Evolutionary conservation across 2,797 vertebrate genomes (phyloP).

Genomic region (Falco rusticolus): DNA sequence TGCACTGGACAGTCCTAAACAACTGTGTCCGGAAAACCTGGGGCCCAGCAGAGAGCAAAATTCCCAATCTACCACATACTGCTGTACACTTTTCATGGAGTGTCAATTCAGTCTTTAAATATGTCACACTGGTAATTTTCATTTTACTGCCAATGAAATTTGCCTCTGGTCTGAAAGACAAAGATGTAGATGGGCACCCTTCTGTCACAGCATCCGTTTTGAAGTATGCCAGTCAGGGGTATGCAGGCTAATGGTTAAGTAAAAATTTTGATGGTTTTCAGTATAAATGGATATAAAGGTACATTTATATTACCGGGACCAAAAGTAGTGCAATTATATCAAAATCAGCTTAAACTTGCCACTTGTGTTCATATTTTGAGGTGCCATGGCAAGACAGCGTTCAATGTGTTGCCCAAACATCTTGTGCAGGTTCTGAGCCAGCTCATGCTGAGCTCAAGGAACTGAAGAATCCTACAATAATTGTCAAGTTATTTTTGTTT

Average conservation of each 20-base stretch:
- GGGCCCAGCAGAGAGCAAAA: neutral
- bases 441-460: neutral
- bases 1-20: neutral
- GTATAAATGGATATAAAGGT: neutral
- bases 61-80: rapidly evolving
- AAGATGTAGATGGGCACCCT: rapidly evolving
- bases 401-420: rapidly evolving
- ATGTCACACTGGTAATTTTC: neutral
- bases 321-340: neutral
- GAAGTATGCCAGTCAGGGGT: neutral
- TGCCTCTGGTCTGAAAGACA: neutral
- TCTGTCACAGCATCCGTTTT: rapidly evolving
- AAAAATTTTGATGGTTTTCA: neutral
- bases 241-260: neutral
- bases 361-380: neutral
- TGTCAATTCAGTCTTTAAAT: neutral
- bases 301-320: neutral
- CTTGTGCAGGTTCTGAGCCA: neutral
- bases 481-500: neutral
- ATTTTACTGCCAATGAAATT: neutral
- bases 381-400: neutral
- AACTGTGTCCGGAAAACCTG: neutral
- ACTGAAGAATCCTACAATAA: neutral
- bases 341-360: neutral
- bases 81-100: neutral